Evolutionary conservation across 2,797 vertebrate species (phyloP).

Genomic region (Rhincodon typus): DNA sequence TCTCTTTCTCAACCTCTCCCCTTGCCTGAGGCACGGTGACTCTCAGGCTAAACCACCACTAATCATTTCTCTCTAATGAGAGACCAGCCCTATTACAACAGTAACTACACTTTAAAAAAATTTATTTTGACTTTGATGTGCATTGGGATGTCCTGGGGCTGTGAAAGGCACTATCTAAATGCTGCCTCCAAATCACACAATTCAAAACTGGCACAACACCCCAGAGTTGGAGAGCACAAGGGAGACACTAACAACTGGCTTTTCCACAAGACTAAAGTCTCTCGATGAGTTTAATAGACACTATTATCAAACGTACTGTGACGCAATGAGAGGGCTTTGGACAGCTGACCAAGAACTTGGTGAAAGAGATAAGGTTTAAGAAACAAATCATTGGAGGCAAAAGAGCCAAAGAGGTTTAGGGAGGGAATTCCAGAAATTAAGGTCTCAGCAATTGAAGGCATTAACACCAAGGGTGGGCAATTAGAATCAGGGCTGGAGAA

Average conservation of each 20-base stretch:
- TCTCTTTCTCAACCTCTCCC: too few relatives aligned
- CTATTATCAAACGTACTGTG: neutral
- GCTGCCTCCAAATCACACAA: neutral
- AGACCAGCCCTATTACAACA: too few relatives aligned
- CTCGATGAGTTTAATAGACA: neutral
- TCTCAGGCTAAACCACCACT: too few relatives aligned
- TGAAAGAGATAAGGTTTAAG: neutral
- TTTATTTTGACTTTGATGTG: neutral
- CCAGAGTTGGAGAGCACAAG: too few relatives aligned
- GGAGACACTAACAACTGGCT: neutral
- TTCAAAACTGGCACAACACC: neutral
- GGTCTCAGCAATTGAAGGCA: too few relatives aligned
- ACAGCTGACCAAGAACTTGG: neutral
- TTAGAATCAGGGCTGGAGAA: neutral
- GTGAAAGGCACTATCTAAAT: neutral
- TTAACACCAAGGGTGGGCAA: neutral
- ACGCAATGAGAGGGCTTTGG: neutral
- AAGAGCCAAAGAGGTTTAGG: neutral
- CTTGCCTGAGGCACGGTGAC: too few relatives aligned
- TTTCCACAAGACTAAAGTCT: neutral
- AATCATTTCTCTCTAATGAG: too few relatives aligned
- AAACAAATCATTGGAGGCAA: neutral
- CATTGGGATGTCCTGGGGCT: neutral
- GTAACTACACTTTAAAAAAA: neutral
- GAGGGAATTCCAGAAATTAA: neutral